Base-by-base conservation (phyloP, 2,113 vertebrate genomes). In the Apus apus region DNA sequence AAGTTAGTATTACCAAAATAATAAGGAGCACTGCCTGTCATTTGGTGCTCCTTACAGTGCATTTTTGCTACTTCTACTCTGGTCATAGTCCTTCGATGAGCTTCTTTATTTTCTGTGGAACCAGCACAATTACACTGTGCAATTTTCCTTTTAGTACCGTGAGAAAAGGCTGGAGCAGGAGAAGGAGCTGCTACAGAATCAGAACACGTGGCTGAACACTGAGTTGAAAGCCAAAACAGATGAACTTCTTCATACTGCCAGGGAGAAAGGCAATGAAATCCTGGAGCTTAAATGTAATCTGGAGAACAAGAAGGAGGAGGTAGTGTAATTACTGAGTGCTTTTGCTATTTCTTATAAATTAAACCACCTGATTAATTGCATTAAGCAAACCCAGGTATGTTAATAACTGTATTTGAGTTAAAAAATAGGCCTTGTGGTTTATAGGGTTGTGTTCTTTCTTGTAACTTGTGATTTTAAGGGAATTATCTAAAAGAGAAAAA, bases 141-240 rank as follows among this genome's bases (percentile, higher is more conserved):
- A 15, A 79, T 92, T 87, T 58, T 30, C 84, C 85, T 58, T 85
- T 56, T 86, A 99, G 99, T 99, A 99, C 96, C 99, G 99, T 61
- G 99, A 99, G 96, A 99, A 99, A 87, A 99, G 99, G 16, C 98
- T 99, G 98, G 99, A 99, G 29, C 99, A 99, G 95, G 99, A 99
- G 92, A 99, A 99, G 65, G 99, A 99, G 85, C 98, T 99, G 34
- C 96, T 99, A 3, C 97, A 98, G 90, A 98, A 86, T 85, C 99
- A 99, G 57, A 99, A 98, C 80, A 98, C 98, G 2, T 99, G 99
- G 99, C 96, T 99, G 92, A 99, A 99, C 30, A 70, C 98, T 1
- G 99, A 99, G 85, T 83, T 99, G 89, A 99, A 99, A 96, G 96
- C 98, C 46, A 99, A 99, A 98, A 99, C 98, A 54, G 99, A 99